A percentile compares a stretch with the other conserved stretches of the same genome.
These are phyloP conservation scores for Aplodontia rufa DNA, from an alignment of 2,113 vertebrate species.

Conservation along the genomic window DNA sequence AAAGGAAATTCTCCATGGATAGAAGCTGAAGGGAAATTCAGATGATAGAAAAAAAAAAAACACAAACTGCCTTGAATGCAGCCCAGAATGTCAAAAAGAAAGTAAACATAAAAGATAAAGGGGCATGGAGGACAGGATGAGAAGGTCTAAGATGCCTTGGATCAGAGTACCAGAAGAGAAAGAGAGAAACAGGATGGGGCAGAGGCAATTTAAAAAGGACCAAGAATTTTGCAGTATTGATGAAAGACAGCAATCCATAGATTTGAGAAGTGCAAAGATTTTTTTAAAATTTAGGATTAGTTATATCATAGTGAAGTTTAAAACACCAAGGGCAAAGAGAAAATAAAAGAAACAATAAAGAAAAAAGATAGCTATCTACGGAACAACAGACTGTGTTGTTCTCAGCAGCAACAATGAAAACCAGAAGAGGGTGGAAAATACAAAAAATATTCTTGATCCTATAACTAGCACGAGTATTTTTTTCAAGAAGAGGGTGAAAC, in stretches of 20 bases:
- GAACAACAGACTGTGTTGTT: not conserved
- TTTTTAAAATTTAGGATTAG: not conserved
- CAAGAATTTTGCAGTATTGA: not conserved
- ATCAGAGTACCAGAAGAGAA: not conserved
- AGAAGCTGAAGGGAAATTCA: not conserved
- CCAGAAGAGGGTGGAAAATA: not conserved
- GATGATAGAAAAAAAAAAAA: not conserved
- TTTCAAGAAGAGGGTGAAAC: not conserved
- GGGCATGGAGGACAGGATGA: not conserved
- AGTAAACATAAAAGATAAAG: not conserved
- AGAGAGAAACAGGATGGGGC: not conserved
- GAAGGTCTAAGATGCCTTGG: not conserved
- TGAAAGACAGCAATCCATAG: not conserved
- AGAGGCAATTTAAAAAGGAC: not conserved
- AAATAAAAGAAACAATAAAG: not conserved
- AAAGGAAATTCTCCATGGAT: not conserved
- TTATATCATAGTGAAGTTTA: not conserved
- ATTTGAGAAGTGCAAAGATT: not conserved
- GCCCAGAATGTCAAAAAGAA: constrained; percentile 1
- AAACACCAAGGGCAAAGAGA: not conserved
- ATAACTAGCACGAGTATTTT: not conserved
- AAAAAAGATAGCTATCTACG: not conserved
- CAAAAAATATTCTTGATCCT: not conserved
- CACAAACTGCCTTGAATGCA: not conserved
- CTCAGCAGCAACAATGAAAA: not conserved